Evolutionary conservation across 2,797 vertebrate species (phyloP), one percentile per base, ranked within the genome.

Genomic region (Acridotheres tristis): DNA sequence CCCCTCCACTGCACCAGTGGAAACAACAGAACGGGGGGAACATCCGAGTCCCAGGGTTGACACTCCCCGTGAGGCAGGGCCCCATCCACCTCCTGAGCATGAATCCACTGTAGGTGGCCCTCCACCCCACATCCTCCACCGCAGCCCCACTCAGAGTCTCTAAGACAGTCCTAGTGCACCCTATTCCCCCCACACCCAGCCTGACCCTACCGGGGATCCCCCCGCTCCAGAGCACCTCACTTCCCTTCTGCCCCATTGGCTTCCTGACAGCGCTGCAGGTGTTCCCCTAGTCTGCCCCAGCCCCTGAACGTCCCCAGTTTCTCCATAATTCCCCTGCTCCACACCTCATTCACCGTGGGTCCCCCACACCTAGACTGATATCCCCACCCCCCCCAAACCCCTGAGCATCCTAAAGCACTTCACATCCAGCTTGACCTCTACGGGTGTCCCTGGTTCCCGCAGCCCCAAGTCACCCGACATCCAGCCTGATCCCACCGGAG

Each of bases 1-100:
- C 14, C 32, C 48, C 42, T 36, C 23, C 4, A 4, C 27, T 43
- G 78, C 36, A 11, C 6, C 27, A 22, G 22, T 1, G 2, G 42
- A 62, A 59, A 23, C 58, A 50, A 10, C 13, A 2, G 11, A 4
- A 6, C 0, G 1, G 8, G 22, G 38, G 14, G 4, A 48, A 27
- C 16, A n/a, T 17, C 32, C 9, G 14, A 25, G 30, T 15, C 7
- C 13, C 1, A 7, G 59, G 32, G 29, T 1, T 57, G 68, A 27
- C 19, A 43, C 6, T 43, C 27, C 6, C 54, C 5, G 1, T 7
- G 55, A 68, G 47, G 29, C 18, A 10, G 1, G 10, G 34, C 36
- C 53, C 61, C 67, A n/a, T 32, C 18, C 43, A 16, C 30, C 10
- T 65, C 77, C 69, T 2, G 11, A 84, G 54, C 13, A 25, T 22